Evolutionary conservation across 2,888 invertebrate genomes (phyloP), one percentile per base, ranked within the genome.

Genomic region (Sinelater perroti): DNA sequence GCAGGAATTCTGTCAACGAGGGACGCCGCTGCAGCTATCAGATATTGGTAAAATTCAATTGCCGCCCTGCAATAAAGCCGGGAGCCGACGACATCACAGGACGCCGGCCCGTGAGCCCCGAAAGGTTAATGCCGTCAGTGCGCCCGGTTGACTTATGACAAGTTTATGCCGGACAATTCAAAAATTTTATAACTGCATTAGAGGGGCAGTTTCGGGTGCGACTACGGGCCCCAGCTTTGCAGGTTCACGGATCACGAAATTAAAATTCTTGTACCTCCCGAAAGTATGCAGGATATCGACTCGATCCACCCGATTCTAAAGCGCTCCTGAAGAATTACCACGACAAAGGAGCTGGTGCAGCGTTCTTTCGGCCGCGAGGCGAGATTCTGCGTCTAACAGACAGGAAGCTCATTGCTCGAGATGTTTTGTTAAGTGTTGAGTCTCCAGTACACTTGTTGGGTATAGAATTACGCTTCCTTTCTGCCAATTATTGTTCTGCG

Each of bases 391-490:
- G 11, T 42, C 35, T 35, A 26, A 45, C 38, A 46, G 51, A 47
- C 58, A 58, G 58, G 58, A 58, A 58, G 47, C 38, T 57, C 31
- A 7, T 31, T 47, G 58, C 52, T 53, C 28, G 38, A 51, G 49
- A 53, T 47, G 52, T 58, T 47, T 58, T 53, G 52, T 58, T 49
- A 53, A 52, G 20, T 47, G 21, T 26, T 13, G 46, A 21, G 52
- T 49, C 47, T 40, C 18, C 28, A 35, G 42, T 59, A 54, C 59
- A 59, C 59, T 59, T 59, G 59, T 59, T 59, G 18, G 44, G 59
- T 59, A 59, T 59, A 44, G 59, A 59, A 54, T 59, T 59, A 54
- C 59, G 21, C 50, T 59, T 59, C 59, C 59, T 59, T 54, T 54
- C 49, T 35, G 44, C 49, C 50, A 58, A 58, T 58, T 53, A 58